Percentiles rank a stretch among this genome's conserved stretches.
Conservation (phyloP, 2,797 vertebrate species). For the Chiroxiphia lanceolata region DNA sequence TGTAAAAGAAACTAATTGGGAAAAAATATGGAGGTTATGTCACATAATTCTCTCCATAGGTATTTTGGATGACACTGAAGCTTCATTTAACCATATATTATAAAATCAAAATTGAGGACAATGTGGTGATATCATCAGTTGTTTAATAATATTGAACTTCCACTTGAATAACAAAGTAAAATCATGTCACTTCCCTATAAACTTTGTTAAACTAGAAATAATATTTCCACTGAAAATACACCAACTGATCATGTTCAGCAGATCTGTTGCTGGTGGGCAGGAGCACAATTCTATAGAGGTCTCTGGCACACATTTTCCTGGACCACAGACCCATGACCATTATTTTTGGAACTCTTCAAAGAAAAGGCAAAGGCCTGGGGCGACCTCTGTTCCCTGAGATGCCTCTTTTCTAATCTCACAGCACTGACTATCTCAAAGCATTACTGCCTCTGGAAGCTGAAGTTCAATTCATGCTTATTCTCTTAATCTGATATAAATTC, state of each 20-base stretch:
- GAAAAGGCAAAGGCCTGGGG: neutral
- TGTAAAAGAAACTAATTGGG: neutral
- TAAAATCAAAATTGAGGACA: neutral
- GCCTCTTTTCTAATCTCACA: neutral
- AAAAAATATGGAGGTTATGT: neutral
- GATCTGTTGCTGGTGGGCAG: neutral
- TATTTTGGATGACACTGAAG: neutral
- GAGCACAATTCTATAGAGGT: neutral
- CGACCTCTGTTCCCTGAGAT: neutral
- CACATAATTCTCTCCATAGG: neutral
- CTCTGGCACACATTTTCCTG: neutral
- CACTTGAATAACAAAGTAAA: neutral
- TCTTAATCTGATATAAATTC: neutral
- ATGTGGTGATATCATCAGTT: neutral
- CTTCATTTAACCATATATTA: neutral
- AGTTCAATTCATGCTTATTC: neutral
- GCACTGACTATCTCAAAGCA: neutral
- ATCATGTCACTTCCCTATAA: neutral
- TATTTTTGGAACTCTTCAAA: neutral
- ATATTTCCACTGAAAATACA: neutral
- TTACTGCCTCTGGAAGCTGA: neutral
- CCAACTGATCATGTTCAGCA: neutral
- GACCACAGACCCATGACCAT: neutral
- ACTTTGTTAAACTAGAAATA: neutral
- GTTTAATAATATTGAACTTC: neutral